A percentile compares a stretch with the other conserved stretches of the same genome.
Conservation (phyloP, 1,140 invertebrate genomes). For the Lordiphosa collinella region DNA sequence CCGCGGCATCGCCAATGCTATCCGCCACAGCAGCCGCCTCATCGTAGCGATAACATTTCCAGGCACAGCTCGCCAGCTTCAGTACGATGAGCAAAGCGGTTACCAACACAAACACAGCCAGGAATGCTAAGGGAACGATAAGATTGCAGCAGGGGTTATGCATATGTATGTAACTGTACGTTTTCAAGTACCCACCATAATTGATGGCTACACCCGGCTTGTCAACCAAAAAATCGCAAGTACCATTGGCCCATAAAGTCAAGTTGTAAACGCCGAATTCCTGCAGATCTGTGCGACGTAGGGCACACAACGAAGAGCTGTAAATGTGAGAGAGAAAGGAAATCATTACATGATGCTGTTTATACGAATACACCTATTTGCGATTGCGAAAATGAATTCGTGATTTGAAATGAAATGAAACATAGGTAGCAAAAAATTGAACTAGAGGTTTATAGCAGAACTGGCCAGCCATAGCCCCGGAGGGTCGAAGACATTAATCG, state of each 20-base stretch:
- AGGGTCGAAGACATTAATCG: too few species aligned
- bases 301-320: conserved; percentile 67
- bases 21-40: conserved; percentile 56
- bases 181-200: conserved; percentile 81
- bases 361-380: neutral
- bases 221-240: conserved; percentile 81
- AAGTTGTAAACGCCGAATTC: conserved; percentile 89
- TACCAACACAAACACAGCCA: conserved; percentile 61
- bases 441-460: too few species aligned
- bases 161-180: neutral
- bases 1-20: conserved; percentile 51
- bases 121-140: conserved; percentile 42
- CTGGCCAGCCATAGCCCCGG: too few species aligned
- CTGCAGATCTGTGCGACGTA: conserved; percentile 83
- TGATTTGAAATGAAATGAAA: too few species aligned
- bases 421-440: too few species aligned
- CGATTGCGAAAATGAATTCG: too few species aligned
- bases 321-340: neutral
- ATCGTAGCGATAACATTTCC: conserved; percentile 58
- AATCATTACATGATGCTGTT: neutral
- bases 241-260: conserved; percentile 80
- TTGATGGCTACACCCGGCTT: conserved; percentile 86
- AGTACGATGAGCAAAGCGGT: conserved; percentile 44
- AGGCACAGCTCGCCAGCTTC: conserved; percentile 47
- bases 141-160: neutral